Evolutionary conservation across 2,888 invertebrate species (phyloP).

Genomic region (Phragmatobia fuliginosa): DNA sequence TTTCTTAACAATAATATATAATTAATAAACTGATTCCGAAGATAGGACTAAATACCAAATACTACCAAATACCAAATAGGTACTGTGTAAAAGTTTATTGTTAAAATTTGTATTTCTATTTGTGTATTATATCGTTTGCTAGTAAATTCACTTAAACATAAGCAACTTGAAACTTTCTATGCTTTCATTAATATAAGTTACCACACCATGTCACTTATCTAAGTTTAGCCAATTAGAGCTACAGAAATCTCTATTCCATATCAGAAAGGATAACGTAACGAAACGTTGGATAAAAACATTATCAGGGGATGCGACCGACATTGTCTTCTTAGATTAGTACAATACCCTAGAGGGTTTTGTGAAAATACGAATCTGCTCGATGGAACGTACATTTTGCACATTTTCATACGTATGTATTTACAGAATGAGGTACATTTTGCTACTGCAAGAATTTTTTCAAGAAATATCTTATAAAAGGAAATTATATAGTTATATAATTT

Average conservation of each 20-base stretch:
- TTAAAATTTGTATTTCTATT: neutral
- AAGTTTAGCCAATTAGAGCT: neutral
- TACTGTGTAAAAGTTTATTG: too few species aligned
- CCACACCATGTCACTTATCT: too few species aligned
- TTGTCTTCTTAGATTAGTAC: constrained; percentile 1
- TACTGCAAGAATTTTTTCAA: too few species aligned
- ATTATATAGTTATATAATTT: too few species aligned
- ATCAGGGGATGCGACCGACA: neutral
- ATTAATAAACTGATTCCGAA: neutral
- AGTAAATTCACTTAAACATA: neutral
- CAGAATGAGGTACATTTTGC: neutral
- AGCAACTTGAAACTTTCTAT: neutral
- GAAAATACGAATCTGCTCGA: neutral
- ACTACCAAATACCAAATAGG: too few species aligned
- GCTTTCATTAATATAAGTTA: neutral
- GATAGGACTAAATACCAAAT: neutral
- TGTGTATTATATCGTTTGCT: neutral
- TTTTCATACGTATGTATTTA: neutral
- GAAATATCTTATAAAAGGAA: too few species aligned
- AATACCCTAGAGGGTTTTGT: neutral
- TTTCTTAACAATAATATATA: too few species aligned
- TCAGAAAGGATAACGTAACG: neutral
- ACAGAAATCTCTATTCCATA: neutral
- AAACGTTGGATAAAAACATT: neutral
- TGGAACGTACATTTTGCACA: neutral